Conservation (phyloP, 2,888 invertebrate genomes). For the Drosophila mulleri region DNA sequence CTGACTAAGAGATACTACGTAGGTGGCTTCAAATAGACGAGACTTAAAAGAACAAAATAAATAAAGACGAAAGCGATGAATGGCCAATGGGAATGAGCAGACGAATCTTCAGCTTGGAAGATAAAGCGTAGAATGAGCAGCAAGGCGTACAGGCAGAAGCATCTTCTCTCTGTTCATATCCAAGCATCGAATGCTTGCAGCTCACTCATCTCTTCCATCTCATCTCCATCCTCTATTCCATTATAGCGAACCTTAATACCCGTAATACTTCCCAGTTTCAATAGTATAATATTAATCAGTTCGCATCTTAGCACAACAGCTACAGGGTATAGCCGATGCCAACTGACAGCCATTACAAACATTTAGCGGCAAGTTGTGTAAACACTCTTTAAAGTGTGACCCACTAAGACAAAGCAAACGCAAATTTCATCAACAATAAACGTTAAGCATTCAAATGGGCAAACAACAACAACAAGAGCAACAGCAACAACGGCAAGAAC, state of each 20-base stretch:
- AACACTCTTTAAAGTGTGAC: constrained; percentile 76
- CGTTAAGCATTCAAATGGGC: constrained; percentile 62
- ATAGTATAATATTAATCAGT: not conserved
- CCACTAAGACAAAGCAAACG: constrained; percentile 52
- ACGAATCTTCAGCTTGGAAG: no score
- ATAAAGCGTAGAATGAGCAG: no score
- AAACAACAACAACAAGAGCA: constrained; percentile 47
- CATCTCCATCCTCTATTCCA: not conserved
- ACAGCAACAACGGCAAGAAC: constrained; percentile 1
- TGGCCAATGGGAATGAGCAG: no score
- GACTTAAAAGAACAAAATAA: no score
- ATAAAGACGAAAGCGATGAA: no score
- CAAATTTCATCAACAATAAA: constrained; percentile 68
- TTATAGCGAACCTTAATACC: not conserved
- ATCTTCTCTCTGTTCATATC: no score
- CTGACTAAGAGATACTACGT: not conserved
- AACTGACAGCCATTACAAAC: constrained; percentile 44
- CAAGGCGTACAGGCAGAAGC: no score
- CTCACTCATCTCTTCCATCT: no score
- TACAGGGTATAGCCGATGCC: constrained; percentile 25
- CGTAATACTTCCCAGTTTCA: not conserved
- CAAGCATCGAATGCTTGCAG: no score
- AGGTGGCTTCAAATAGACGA: not conserved
- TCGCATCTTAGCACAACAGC: not conserved
- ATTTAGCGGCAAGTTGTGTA: constrained; percentile 68